These are phyloP conservation scores for Episyrphus balteatus DNA, from an alignment of 1,140 invertebrate genomes.

Conservation along the genomic window DNA sequence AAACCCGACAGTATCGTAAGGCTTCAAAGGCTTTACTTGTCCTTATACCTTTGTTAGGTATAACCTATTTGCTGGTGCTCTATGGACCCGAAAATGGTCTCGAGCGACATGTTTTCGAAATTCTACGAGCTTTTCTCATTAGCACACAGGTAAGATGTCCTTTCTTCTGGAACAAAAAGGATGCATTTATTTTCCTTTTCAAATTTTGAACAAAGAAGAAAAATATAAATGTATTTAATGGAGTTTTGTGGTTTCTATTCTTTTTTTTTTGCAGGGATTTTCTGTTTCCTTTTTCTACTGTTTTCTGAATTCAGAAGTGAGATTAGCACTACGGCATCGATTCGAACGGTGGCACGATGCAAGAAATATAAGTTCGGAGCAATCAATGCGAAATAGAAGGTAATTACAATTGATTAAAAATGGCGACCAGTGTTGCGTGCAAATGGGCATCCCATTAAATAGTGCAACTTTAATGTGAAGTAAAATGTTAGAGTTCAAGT, in stretches of 20 bases:
- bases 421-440: neutral
- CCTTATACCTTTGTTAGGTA: slow-evolving; percentile 77
- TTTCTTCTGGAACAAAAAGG: neutral
- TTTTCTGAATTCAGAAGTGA: slow-evolving; percentile 85
- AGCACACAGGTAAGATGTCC: slow-evolving; percentile 67
- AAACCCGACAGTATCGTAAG: slow-evolving; percentile 80
- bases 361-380: slow-evolving; percentile 44
- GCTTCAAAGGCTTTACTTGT: slow-evolving; percentile 80
- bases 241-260: neutral
- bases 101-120: slow-evolving; percentile 52
- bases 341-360: slow-evolving; percentile 65
- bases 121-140: slow-evolving; percentile 58
- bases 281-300: slow-evolving; percentile 81
- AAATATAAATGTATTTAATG: too few species aligned
- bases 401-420: slow-evolving; percentile 5
- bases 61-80: slow-evolving; percentile 74
- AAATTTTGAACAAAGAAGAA: neutral
- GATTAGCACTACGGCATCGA: slow-evolving; percentile 70
- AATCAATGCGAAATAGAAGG: slow-evolving; percentile 28
- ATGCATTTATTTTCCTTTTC: slow-evolving; percentile 1
- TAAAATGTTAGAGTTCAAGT: too few species aligned
- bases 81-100: slow-evolving; percentile 58
- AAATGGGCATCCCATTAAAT: neutral
- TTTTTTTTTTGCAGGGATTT: slow-evolving; percentile 46
- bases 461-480: neutral